Conservation (phyloP, 2,113 vertebrate species). For the pig (Sus scrofa) region DNA sequence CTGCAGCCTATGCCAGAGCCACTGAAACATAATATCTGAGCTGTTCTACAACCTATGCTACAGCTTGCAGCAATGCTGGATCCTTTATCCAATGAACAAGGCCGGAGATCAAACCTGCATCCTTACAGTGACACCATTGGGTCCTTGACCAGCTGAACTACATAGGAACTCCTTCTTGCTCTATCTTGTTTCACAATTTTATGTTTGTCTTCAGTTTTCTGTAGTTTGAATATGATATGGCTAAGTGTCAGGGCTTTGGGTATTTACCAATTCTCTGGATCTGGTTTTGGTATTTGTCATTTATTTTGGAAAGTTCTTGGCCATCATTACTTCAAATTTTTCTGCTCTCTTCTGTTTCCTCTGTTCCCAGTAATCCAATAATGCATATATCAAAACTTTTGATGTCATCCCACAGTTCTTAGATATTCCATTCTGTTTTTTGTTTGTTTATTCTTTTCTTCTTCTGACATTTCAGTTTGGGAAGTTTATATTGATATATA, state of each 20-base stretch:
- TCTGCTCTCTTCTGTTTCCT: not conserved
- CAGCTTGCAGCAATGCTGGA: too few relatives aligned
- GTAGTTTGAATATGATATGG: not conserved
- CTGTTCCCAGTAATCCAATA: not conserved
- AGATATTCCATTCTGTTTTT: not conserved
- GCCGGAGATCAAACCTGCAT: too few relatives aligned
- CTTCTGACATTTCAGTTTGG: not conserved
- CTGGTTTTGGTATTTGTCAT: not conserved
- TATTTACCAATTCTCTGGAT: not conserved
- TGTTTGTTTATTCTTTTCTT: not conserved
- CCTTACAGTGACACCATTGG: too few relatives aligned
- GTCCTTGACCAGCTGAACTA: too few relatives aligned
- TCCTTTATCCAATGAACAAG: too few relatives aligned
- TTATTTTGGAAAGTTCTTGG: not conserved
- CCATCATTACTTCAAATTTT: not conserved
- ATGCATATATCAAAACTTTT: rapidly evolving
- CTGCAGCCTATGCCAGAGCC: too few relatives aligned
- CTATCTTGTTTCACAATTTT: too few relatives aligned
- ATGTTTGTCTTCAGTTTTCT: not conserved
- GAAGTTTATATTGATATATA: not conserved
- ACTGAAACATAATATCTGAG: too few relatives aligned
- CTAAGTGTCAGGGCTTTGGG: not conserved
- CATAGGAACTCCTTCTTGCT: too few relatives aligned
- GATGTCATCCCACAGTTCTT: not conserved
- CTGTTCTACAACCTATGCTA: too few relatives aligned